Evolutionary conservation across 2,113 vertebrate species (phyloP).

Genomic region (Pithys albifrons): DNA sequence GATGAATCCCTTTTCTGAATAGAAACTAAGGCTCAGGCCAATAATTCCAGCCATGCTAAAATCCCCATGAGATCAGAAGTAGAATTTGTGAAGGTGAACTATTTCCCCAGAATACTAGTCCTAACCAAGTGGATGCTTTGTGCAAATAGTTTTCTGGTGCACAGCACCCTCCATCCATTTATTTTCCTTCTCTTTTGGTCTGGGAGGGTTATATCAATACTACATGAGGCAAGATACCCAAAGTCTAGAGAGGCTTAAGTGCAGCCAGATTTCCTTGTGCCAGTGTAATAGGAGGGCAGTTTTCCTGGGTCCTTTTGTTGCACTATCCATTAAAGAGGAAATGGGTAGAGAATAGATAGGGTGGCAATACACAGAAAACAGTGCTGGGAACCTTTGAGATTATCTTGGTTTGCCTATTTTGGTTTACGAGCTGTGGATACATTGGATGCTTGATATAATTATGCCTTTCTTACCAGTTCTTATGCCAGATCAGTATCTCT

Average conservation of each 20-base stretch:
- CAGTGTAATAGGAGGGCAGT: neutral
- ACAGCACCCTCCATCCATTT: neutral
- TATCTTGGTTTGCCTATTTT: neutral
- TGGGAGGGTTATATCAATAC: neutral
- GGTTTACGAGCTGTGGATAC: neutral
- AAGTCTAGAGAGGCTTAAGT: neutral
- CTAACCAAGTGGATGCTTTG: neutral
- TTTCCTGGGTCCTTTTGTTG: neutral
- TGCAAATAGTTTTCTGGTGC: neutral
- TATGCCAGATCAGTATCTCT: neutral
- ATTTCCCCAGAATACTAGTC: neutral
- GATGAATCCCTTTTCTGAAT: neutral
- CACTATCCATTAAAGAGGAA: neutral
- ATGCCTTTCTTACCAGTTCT: neutral
- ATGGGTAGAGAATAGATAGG: fast-evolving
- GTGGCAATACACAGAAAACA: neutral
- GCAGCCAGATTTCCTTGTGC: neutral
- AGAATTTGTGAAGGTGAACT: neutral
- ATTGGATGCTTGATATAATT: neutral
- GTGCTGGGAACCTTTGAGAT: neutral
- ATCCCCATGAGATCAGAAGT: neutral
- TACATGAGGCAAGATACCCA: fast-evolving
- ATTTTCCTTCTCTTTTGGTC: neutral
- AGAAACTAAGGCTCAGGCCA: neutral
- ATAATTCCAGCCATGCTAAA: neutral